Evolutionary conservation across 1,140 invertebrate species (phyloP), one percentile per base, ranked within the genome.

Genomic region (Ips nitidus): DNA sequence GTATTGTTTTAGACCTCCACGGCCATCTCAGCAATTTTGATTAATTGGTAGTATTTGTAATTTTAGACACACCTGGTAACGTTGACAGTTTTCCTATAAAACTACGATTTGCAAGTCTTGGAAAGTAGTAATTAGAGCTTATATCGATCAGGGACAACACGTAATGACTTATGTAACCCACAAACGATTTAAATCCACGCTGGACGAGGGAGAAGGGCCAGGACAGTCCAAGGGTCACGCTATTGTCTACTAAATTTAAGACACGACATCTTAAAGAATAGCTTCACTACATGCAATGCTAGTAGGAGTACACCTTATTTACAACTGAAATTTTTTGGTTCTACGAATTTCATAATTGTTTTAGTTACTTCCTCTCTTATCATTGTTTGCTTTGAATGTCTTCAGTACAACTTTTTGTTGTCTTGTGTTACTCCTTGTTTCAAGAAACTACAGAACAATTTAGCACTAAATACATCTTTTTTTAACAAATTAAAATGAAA

Each of bases 171-270:
- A 77, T 74, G 73, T 74, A 77, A 75, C 73, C 71, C 70, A 75
- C 70, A 76, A 75, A 77, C 76, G 76, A 76, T 78, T 78, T 78
- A 77, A 77, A 78, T 75, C 74, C 71, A 69, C 74, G 61, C 42
- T 75, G 76, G 74, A 78, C 76, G 75, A 75, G 59, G 67, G 72
- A 75, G 72, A 73, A 72, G 58, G 71, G 52, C 64, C 52, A 73
- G 71, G 74, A 75, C 74, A 76, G 71, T 67, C 70, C 72, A 77
- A 72, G 75, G 73, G 75, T 77, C 77, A 78, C 77, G 77, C 77
- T 70, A 78, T 76, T 73, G 72, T 69, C 69, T 71, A 76, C 72
- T 78, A 78, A 77, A 78, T 78, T 75, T 78, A 73, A 70, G 70
- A 60, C 50, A 76, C 74, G 74, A 76, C 75, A 77, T 73, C 75